Evolutionary conservation across 2,113 vertebrate genomes (phyloP).

Genomic region (Nansenia antarctica): DNA sequence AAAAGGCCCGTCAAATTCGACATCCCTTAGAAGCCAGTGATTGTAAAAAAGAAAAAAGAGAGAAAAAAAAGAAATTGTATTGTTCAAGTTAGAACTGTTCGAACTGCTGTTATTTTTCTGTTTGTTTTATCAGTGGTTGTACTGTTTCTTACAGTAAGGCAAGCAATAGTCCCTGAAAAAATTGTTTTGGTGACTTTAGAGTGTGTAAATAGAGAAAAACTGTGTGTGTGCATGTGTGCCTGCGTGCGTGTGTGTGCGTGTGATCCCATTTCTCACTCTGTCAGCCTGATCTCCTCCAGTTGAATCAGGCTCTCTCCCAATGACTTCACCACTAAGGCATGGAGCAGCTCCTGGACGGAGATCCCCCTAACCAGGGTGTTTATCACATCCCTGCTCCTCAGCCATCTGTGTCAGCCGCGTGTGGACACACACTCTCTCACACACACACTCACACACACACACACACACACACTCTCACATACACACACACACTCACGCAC

Average conservation of each 20-base stretch:
- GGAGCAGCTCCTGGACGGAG: conserved; percentile 70
- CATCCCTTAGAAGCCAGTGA: too few relatives aligned
- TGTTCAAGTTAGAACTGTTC: neutral
- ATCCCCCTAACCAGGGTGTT: conserved; percentile 75
- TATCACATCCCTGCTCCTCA: conserved; percentile 66
- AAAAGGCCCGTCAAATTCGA: neutral
- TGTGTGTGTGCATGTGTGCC: conserved; percentile 14
- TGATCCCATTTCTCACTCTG: conserved; percentile 30
- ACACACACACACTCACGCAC: conserved; percentile 24
- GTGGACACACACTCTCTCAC: too few relatives aligned
- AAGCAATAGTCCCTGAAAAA: too few relatives aligned
- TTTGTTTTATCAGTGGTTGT: too few relatives aligned
- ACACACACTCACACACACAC: conserved; percentile 5
- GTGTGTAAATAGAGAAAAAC: too few relatives aligned
- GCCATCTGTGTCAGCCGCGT: conserved; percentile 64
- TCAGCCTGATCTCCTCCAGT: conserved; percentile 49
- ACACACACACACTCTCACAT: conserved; percentile 20
- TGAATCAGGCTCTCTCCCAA: conserved; percentile 68
- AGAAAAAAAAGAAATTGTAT: too few relatives aligned
- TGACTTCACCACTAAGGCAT: conserved; percentile 78
- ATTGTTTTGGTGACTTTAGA: too few relatives aligned
- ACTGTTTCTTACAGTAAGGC: neutral
- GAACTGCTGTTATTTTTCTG: neutral
- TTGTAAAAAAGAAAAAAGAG: too few relatives aligned
- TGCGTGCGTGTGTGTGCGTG: conserved; percentile 32